Evolutionary conservation across 2,113 vertebrate species (phyloP).

Genomic region (Pithys albifrons): DNA sequence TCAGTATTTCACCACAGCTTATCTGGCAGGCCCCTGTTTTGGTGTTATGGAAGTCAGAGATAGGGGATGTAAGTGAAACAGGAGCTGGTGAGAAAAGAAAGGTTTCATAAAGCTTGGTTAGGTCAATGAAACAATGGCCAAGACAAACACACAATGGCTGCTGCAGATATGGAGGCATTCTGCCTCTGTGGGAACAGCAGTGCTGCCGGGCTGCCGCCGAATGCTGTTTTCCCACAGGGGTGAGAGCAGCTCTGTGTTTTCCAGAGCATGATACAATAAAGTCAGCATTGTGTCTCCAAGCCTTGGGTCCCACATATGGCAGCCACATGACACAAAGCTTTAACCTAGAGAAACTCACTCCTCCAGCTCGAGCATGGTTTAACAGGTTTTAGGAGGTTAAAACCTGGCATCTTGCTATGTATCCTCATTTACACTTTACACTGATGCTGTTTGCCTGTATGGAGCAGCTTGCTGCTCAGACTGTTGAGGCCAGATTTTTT

Average conservation of each 20-base stretch:
- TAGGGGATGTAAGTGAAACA: background rate
- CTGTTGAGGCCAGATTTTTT: background rate
- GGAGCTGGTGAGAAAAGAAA: background rate
- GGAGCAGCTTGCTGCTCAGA: background rate
- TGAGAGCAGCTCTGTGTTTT: background rate
- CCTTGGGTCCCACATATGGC: background rate
- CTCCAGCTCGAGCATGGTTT: background rate
- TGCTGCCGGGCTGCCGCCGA: rapidly evolving
- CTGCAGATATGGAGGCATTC: background rate
- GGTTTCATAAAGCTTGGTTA: background rate
- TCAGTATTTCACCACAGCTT: background rate
- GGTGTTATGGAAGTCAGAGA: background rate
- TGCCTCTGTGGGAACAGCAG: rapidly evolving
- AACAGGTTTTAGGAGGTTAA: conserved; percentile 3
- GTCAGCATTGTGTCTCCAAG: background rate
- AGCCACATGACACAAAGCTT: background rate
- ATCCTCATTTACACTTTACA: background rate
- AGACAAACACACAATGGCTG: background rate
- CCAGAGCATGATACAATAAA: background rate
- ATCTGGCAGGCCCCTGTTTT: background rate
- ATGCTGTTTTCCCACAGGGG: background rate
- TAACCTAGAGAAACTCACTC: background rate
- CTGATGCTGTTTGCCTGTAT: rapidly evolving
- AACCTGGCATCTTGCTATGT: background rate
- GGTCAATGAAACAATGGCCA: background rate